These are phyloP conservation scores for Drosophila subobscura DNA, from an alignment of 1,140 invertebrate species.

Conservation along the genomic window DNA sequence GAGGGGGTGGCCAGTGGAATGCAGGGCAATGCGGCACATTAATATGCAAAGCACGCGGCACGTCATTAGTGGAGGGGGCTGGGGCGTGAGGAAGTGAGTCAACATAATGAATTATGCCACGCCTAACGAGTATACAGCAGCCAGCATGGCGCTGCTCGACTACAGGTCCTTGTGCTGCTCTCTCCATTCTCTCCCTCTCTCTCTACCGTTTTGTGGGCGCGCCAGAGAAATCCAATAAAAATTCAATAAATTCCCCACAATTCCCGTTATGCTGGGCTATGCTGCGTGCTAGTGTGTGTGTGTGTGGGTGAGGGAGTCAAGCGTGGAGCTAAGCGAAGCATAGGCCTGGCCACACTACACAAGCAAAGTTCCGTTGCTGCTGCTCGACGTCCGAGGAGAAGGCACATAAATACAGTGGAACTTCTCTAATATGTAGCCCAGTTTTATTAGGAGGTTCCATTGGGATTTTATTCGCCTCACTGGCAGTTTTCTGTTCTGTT, in stretches of 20 bases:
- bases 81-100: slow-evolving; percentile 45
- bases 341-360: slow-evolving; percentile 4
- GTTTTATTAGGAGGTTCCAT: too few relatives aligned
- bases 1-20: slow-evolving; percentile 59
- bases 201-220: slow-evolving; percentile 16
- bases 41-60: slow-evolving; percentile 75
- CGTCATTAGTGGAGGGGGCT: slow-evolving; percentile 33
- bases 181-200: background rate
- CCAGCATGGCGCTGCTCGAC: slow-evolving; percentile 37
- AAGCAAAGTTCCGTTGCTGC: slow-evolving; percentile 10
- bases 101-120: slow-evolving; percentile 81
- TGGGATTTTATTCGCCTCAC: too few relatives aligned
- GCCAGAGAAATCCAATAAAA: slow-evolving; percentile 78
- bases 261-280: slow-evolving; percentile 12
- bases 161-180: slow-evolving; percentile 13
- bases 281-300: too few relatives aligned
- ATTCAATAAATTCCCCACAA: slow-evolving; percentile 80
- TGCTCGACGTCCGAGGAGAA: slow-evolving; percentile 4
- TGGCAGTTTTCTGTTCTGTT: too few relatives aligned
- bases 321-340: slow-evolving; percentile 42
- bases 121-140: slow-evolving; percentile 75
- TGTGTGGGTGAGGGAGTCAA: slow-evolving; percentile 12
- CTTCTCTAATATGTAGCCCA: too few relatives aligned
- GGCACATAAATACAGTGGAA: slow-evolving; percentile 6
- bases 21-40: slow-evolving; percentile 54